Conservation (phyloP, 2,888 invertebrate species). For the Muschampia plurimacula region DNA sequence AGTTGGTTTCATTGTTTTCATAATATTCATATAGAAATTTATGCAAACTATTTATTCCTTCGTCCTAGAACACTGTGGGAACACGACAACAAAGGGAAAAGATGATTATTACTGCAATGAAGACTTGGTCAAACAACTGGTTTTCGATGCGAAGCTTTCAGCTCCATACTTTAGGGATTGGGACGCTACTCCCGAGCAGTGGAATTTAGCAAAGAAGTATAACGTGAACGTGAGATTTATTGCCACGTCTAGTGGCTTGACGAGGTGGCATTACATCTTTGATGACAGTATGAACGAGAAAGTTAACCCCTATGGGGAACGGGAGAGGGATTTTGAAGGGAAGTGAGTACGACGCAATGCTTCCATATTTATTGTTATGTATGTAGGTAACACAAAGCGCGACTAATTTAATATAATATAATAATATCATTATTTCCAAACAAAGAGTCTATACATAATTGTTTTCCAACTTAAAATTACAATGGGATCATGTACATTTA, state of each 20-base stretch:
- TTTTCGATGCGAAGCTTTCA: conserved; percentile 93
- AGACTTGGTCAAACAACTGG: conserved; percentile 92
- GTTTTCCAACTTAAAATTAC: no score
- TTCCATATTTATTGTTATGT: background rate
- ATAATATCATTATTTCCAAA: no score
- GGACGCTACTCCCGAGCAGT: conserved; percentile 80
- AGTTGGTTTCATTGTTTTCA: no score
- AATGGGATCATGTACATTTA: no score
- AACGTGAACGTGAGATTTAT: conserved; percentile 92
- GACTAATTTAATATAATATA: no score
- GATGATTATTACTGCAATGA: conserved; percentile 94
- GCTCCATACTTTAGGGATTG: conserved; percentile 86
- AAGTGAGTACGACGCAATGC: conserved; percentile 57
- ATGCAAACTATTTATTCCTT: background rate
- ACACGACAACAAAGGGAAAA: conserved; percentile 81
- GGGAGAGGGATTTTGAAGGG: conserved; percentile 60
- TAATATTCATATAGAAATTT: background rate
- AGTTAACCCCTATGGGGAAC: conserved; percentile 66
- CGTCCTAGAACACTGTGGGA: conserved; percentile 87
- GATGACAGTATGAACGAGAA: conserved; percentile 85
- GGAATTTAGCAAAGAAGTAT: conserved; percentile 87
- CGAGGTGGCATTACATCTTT: conserved; percentile 93
- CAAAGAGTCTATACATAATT: no score
- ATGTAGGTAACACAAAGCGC: no score
- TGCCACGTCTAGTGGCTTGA: conserved; percentile 95